Evolutionary conservation across 2,113 vertebrate species (phyloP).

Genomic region (Lamprotornis superbus): DNA sequence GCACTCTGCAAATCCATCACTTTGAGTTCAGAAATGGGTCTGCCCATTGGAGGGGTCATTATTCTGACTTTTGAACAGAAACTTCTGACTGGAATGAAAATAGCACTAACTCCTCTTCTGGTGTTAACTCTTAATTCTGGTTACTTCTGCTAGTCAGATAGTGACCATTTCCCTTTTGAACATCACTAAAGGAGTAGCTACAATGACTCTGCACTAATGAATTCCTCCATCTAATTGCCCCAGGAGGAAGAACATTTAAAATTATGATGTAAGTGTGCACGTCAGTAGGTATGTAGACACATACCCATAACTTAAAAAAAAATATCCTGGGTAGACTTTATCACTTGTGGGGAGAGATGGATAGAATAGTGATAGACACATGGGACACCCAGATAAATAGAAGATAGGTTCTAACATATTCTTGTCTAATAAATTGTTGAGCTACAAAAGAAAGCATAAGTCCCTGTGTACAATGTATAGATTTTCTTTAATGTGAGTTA

Average conservation of each 20-base stretch:
- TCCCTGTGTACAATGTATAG: neutral
- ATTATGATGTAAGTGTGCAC: neutral
- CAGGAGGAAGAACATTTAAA: neutral
- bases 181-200: neutral
- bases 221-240: neutral
- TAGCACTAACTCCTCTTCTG: neutral
- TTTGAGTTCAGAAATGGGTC: neutral
- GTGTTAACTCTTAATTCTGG: neutral
- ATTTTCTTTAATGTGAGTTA: constrained; percentile 29
- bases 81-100: neutral
- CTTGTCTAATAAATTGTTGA: constrained; percentile 22
- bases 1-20: neutral
- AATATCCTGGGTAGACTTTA: neutral
- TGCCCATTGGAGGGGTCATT: neutral
- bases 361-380: neutral
- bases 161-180: neutral
- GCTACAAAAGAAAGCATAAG: constrained; percentile 1
- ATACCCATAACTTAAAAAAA: neutral
- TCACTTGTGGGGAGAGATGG: neutral
- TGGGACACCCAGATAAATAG: neutral
- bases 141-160: neutral
- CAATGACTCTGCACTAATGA: neutral
- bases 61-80: neutral
- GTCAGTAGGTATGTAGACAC: neutral
- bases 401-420: neutral